Conservation (phyloP, 2,888 invertebrate species). For the Leptinotarsa tumamoca region DNA sequence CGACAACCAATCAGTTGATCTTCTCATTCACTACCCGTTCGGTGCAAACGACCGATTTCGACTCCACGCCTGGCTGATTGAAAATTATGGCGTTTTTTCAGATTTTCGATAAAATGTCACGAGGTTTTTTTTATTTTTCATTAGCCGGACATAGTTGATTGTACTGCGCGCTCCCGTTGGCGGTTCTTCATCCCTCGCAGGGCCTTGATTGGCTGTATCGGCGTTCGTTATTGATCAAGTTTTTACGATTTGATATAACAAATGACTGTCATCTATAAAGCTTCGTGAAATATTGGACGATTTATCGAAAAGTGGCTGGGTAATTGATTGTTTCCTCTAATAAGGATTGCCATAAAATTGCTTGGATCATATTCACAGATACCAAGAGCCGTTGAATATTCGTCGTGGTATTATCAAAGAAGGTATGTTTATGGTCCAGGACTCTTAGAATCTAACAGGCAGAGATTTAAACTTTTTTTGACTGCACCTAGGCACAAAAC, state of each 20-base stretch:
- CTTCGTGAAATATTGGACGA: neutral
- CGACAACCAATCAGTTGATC: slow-evolving; percentile 56
- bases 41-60: slow-evolving; percentile 44
- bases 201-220: neutral
- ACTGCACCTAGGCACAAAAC: too few species aligned
- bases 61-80: slow-evolving; percentile 44
- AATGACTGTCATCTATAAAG: neutral
- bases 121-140: slow-evolving; percentile 19
- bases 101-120: slow-evolving; percentile 32
- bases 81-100: slow-evolving; percentile 43
- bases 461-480: too few species aligned
- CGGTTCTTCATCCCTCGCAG: neutral
- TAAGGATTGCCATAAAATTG: too few species aligned
- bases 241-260: neutral
- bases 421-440: too few species aligned
- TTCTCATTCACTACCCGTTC: slow-evolving; percentile 46
- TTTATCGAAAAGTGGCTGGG: neutral
- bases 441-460: too few species aligned
- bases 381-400: too few species aligned
- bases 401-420: too few species aligned
- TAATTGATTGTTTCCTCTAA: neutral
- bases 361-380: too few species aligned
- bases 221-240: slow-evolving; percentile 15
- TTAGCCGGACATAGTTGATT: slow-evolving; percentile 2
- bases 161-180: slow-evolving; percentile 6